phyloP scores from a whole-genome alignment of 2,113 vertebrate genomes.

The Engystomops pustulosus region DNA sequence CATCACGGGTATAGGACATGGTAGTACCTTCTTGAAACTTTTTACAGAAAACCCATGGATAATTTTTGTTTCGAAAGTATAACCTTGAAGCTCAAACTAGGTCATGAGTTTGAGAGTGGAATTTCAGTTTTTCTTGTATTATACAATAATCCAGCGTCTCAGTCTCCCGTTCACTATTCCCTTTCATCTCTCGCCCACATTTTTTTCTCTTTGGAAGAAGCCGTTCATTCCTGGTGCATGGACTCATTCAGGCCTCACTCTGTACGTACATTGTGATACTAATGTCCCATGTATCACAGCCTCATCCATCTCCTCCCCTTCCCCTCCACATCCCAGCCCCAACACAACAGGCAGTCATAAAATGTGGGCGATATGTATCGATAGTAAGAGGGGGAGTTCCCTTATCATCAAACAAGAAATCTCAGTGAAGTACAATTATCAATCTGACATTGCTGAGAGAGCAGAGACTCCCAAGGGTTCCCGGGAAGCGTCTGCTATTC shows the following conservation, averaged over 20 bases:
- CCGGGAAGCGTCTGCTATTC: constrained; percentile 15
- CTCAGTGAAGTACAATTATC: constrained; percentile 25
- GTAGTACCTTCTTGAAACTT: no score
- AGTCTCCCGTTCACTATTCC: not conserved
- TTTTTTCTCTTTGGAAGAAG: not conserved
- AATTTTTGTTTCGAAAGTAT: no score
- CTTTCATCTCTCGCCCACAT: not conserved
- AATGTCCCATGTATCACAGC: not conserved
- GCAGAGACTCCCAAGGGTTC: not conserved
- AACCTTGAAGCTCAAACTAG: no score
- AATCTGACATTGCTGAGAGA: not conserved
- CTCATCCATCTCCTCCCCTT: not conserved
- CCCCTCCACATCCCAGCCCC: not conserved
- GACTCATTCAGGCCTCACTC: not conserved
- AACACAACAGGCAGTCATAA: no score
- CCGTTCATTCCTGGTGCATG: not conserved
- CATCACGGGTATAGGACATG: no score
- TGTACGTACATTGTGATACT: not conserved
- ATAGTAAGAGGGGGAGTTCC: not conserved
- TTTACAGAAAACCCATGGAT: no score
- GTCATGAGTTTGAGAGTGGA: no score
- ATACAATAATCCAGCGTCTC: not conserved
- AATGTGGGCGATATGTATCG: not conserved
- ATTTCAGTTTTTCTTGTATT: no score
- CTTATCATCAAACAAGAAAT: not conserved